Base-by-base conservation (phyloP, 2,888 invertebrate genomes). In the Thumatha senex region DNA sequence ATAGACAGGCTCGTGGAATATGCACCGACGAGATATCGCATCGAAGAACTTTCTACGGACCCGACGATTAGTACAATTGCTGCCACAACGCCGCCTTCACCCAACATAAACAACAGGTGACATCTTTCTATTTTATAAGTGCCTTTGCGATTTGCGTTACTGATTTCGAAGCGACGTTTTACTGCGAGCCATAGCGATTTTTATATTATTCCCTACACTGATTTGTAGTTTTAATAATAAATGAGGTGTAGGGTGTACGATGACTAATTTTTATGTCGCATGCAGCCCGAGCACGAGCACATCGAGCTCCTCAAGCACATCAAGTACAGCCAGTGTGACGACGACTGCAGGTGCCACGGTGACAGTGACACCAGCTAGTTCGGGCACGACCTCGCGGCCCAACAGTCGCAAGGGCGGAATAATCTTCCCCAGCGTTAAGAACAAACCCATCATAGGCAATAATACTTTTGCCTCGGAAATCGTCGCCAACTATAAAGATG, bases 381-480 rank as follows among this genome's bases (percentile, higher is more conserved):
- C 48, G 66, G 85, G 47, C 84, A 81, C 88, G n/a, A 85, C 86
- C 42, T 84, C 92, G 36, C 93, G 93, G 46, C 82, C 86, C 51
- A 62, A 80, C 61, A 82, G 77, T 53, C 93, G 96, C 60, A 96
- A 96, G 84, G 95, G 96, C 35, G 96, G 96, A 53, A 94, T 97
- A 70, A 97, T 97, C 81, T 97, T 97, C 87, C 97, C 97, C 9
- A 97, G 97, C 79, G 96, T 97, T 46, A 97, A 97, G 87, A 97
- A 97, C 84, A 97, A 97, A 71, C 97, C 97, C 15, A 94, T 96
- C 61, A 94, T 96, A 55, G 95, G 95, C 49, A 97, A 97, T 89
- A 95, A 95, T 62, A 96, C 96, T 43, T 96, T 96, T 82, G 93
- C 96, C 41, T 95, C 95, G 9, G 97, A 97, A 76, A 92, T 95